phyloP scores from a whole-genome alignment of 1,140 invertebrate species.

The Temnothorax nylanderi region DNA sequence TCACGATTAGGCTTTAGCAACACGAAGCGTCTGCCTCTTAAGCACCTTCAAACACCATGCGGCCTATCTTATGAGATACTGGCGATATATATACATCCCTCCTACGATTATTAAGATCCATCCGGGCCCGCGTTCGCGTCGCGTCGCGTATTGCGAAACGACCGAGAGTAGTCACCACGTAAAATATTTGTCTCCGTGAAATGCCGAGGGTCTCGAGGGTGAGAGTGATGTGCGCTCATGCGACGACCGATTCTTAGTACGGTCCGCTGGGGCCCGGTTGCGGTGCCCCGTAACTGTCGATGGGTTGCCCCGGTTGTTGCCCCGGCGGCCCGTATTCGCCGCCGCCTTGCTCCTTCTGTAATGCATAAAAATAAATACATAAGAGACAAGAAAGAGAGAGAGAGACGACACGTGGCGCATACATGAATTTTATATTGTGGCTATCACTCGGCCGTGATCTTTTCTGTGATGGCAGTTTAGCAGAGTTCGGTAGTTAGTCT shows the following conservation, averaged over 20 bases:
- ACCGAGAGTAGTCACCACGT: background rate
- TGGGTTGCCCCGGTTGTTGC: constrained; percentile 67
- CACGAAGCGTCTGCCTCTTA: constrained; percentile 30
- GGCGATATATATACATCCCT: constrained; percentile 43
- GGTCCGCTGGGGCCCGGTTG: constrained; percentile 75
- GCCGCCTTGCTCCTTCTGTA: constrained; percentile 79
- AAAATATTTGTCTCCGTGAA: background rate
- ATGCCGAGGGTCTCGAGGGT: constrained; percentile 6
- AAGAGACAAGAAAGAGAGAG: background rate
- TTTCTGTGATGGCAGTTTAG: constrained; percentile 25
- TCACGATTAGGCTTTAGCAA: constrained; percentile 18
- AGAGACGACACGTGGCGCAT: background rate
- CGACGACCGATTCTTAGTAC: constrained; percentile 70
- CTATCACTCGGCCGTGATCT: constrained; percentile 13
- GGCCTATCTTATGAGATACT: constrained; percentile 39
- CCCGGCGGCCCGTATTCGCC: constrained; percentile 85
- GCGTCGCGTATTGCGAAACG: constrained; percentile 12
- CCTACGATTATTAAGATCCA: constrained; percentile 33
- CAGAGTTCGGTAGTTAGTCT: background rate
- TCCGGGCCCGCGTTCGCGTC: background rate
- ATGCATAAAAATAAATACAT: constrained; percentile 48
- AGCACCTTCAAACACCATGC: constrained; percentile 42
- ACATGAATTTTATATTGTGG: constrained; percentile 2
- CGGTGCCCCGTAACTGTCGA: constrained; percentile 84
- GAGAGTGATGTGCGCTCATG: background rate